These are phyloP conservation scores for Neomorphus geoffroyi DNA, from an alignment of 2,797 vertebrate genomes.

Conservation along the genomic window DNA sequence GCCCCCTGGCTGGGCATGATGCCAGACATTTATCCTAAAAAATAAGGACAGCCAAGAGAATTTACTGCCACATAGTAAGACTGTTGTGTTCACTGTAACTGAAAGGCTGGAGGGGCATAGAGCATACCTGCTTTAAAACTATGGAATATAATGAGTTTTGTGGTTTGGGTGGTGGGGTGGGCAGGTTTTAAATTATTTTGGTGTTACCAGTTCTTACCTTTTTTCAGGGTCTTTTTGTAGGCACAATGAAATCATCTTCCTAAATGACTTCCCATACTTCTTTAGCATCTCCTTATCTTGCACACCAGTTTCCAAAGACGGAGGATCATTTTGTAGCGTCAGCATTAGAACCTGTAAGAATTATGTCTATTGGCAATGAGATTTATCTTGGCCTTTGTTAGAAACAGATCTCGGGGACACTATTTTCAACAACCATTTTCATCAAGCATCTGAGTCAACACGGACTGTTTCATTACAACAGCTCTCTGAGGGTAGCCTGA, in stretches of 20 bases:
- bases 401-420: background rate
- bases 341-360: slow-evolving; percentile 91
- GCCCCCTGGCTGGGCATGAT: background rate
- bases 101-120: background rate
- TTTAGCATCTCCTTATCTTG: slow-evolving; percentile 97
- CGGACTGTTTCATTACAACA: background rate
- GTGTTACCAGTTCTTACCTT: slow-evolving; percentile 78
- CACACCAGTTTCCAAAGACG: slow-evolving; percentile 95
- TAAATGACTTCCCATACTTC: slow-evolving; percentile 96
- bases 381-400: background rate
- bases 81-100: background rate
- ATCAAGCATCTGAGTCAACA: background rate
- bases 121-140: rapidly evolving
- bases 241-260: slow-evolving; percentile 96
- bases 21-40: background rate
- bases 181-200: background rate
- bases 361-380: slow-evolving; percentile 30
- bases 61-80: background rate
- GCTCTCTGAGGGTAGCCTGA: background rate
- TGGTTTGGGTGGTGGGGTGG: background rate
- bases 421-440: background rate
- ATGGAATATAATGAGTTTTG: background rate
- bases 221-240: slow-evolving; percentile 99
- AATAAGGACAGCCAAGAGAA: slow-evolving; percentile 7
- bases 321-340: slow-evolving; percentile 94